Evolutionary conservation across 53 echinoderm and acorn worm species (phyloP).

Genomic region (Temnopleurus reevesii): DNA sequence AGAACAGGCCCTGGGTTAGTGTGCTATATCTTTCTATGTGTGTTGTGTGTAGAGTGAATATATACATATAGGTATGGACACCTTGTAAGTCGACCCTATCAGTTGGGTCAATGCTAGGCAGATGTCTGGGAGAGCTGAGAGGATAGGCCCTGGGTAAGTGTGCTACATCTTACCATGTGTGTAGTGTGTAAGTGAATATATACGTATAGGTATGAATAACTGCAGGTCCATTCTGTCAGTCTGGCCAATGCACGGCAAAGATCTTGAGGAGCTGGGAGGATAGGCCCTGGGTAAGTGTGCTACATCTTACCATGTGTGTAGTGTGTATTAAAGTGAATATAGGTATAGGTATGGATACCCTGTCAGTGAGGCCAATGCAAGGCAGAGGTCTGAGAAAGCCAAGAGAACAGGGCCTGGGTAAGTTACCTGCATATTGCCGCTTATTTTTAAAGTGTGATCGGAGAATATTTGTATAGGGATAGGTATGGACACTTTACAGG

Average conservation of each 20-base stretch:
- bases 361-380: slow-evolving; percentile 97
- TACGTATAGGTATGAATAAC: no score
- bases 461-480: no score
- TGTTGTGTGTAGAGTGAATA: no score
- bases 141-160: slow-evolving; percentile 98
- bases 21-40: no score
- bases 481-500: no score
- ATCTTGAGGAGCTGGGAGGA: no score
- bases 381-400: slow-evolving; percentile 92
- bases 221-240: no score
- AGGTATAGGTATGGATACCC: slow-evolving; percentile 99
- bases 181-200: no score
- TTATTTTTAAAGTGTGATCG: not conserved
- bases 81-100: slow-evolving; percentile 96
- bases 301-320: no score
- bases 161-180: not conserved
- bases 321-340: no score
- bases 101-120: slow-evolving; percentile 97
- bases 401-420: slow-evolving; percentile 99
- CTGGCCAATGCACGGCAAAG: no score
- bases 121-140: slow-evolving; percentile 92
- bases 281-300: no score
- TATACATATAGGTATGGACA: slow-evolving; percentile 99
- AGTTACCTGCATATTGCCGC: not conserved
- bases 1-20: slow-evolving; percentile 99